Conservation (phyloP, 37 sponge, comb jelly and placozoan species). For the Beroe ovata region DNA sequence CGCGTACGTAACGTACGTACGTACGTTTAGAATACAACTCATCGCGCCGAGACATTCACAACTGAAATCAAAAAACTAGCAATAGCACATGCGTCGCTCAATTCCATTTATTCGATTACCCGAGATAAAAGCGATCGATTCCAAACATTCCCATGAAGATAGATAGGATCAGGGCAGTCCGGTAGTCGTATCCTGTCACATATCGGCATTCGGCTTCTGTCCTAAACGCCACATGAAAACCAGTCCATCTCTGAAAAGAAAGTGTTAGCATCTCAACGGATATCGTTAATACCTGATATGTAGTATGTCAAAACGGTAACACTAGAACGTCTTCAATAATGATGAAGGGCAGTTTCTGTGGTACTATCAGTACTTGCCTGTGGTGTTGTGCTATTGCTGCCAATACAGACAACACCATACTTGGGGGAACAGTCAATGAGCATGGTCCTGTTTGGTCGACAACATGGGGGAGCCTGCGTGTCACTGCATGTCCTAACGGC, state of each 20-base stretch:
- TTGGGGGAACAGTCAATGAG: neutral
- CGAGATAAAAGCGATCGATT: conserved; percentile 94
- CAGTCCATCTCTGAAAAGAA: conserved; percentile 17
- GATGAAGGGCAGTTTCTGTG: neutral
- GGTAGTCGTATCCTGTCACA: conserved; percentile 81
- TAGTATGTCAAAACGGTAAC: too few relatives aligned
- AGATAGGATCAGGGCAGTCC: conserved; percentile 80
- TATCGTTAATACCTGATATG: too few relatives aligned
- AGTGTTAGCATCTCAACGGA: too few relatives aligned
- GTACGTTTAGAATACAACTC: too few relatives aligned
- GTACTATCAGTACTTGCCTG: neutral
- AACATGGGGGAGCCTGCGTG: neutral
- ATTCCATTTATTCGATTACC: too few relatives aligned
- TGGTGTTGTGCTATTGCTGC: neutral
- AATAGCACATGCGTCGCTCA: too few relatives aligned
- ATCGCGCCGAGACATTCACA: too few relatives aligned
- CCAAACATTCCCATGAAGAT: conserved; percentile 96
- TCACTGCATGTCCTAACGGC: neutral
- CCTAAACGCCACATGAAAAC: conserved; percentile 7
- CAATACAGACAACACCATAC: conserved; percentile 20
- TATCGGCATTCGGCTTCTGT: conserved; percentile 37
- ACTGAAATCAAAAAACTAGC: too few relatives aligned
- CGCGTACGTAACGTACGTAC: too few relatives aligned
- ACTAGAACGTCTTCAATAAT: neutral
- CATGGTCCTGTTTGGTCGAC: conserved; percentile 15